These are phyloP conservation scores for Psettodes erumei DNA, from an alignment of 2,113 vertebrate genomes.

Conservation along the genomic window DNA sequence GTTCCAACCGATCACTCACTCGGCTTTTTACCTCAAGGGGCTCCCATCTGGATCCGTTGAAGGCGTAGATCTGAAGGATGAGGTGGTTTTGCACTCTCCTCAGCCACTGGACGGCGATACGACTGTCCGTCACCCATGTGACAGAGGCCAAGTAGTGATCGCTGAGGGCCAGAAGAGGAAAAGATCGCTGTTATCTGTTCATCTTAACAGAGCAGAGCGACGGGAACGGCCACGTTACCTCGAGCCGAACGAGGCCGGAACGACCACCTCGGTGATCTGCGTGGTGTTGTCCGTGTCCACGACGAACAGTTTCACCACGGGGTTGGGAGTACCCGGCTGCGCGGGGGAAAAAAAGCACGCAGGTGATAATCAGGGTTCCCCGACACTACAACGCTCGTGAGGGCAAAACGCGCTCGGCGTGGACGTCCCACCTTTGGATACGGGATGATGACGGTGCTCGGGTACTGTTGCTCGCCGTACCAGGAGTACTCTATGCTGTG, in stretches of 20 bases:
- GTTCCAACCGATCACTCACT: too few species aligned
- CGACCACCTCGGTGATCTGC: slow-evolving; percentile 79
- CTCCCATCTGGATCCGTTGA: slow-evolving; percentile 55
- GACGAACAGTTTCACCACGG: slow-evolving; percentile 89
- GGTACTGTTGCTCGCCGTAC: slow-evolving; percentile 95
- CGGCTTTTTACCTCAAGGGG: slow-evolving; percentile 54
- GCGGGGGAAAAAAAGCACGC: slow-evolving; percentile 22
- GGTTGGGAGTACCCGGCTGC: slow-evolving; percentile 92
- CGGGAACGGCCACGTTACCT: too few species aligned
- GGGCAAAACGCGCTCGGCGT: too few species aligned
- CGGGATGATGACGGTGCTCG: slow-evolving; percentile 90
- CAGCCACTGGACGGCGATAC: slow-evolving; percentile 92
- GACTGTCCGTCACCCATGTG: slow-evolving; percentile 90
- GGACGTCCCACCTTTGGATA: slow-evolving; percentile 91
- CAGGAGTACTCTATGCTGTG: slow-evolving; percentile 92
- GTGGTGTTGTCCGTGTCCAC: slow-evolving; percentile 79
- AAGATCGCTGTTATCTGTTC: neutral
- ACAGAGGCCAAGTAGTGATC: slow-evolving; percentile 93
- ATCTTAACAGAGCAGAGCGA: too few species aligned
- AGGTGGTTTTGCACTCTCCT: slow-evolving; percentile 90
- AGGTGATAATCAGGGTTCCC: neutral
- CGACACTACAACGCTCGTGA: too few species aligned
- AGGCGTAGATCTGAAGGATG: slow-evolving; percentile 87
- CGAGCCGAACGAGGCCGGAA: slow-evolving; percentile 82
- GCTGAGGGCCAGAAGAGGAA: slow-evolving; percentile 77